phyloP scores from a whole-genome alignment of 2,888 invertebrate species.

The Heliconius ismenius region DNA sequence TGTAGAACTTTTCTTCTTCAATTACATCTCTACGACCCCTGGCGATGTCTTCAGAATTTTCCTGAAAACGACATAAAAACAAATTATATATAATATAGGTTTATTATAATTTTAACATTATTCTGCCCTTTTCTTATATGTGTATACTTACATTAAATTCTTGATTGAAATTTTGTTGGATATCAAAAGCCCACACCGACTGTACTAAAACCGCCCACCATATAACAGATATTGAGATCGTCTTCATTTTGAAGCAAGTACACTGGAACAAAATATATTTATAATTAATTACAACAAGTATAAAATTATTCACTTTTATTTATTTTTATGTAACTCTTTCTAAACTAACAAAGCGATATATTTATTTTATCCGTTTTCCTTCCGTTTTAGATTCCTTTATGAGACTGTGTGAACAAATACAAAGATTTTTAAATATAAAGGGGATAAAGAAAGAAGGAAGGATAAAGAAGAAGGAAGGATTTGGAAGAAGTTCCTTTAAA shows the following conservation, averaged over 20 bases:
- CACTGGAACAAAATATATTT: slow-evolving; percentile 37
- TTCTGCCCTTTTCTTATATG: neutral
- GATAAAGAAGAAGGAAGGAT: too few relatives aligned
- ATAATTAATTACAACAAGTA: neutral
- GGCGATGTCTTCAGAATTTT: slow-evolving; percentile 56
- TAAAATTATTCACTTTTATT: neutral
- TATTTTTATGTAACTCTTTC: neutral
- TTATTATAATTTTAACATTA: neutral
- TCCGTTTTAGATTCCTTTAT: too few relatives aligned
- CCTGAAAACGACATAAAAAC: slow-evolving; percentile 48
- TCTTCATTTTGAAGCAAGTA: slow-evolving; percentile 40
- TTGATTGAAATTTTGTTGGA: slow-evolving; percentile 52
- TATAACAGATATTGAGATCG: slow-evolving; percentile 30
- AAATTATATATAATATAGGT: neutral
- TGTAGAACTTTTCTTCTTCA: slow-evolving; percentile 76
- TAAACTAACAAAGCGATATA: too few relatives aligned
- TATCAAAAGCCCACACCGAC: slow-evolving; percentile 51
- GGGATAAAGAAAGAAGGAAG: too few relatives aligned
- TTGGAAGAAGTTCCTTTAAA: too few relatives aligned
- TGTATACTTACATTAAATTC: slow-evolving; percentile 46
- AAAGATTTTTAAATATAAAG: too few relatives aligned
- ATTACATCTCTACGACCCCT: slow-evolving; percentile 74
- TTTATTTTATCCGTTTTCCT: too few relatives aligned
- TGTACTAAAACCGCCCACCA: slow-evolving; percentile 52
- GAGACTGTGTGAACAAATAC: too few relatives aligned